These are phyloP conservation scores for Euphonia xanthogaster DNA, from an alignment of 2,797 vertebrate species.

Conservation along the genomic window DNA sequence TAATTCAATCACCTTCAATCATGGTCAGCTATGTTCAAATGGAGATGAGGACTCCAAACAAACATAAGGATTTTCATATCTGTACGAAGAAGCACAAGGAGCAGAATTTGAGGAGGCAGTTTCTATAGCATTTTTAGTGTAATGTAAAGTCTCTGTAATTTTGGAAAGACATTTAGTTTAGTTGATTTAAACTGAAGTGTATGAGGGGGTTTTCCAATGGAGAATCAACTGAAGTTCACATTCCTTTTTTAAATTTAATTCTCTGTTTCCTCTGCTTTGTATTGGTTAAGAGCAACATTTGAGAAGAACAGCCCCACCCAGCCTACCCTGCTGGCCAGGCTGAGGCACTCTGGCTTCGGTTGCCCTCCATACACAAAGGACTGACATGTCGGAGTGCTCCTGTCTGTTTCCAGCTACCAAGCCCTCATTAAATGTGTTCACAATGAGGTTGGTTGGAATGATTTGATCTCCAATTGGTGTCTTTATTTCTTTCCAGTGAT, in stretches of 20 bases:
- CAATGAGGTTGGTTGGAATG: neutral
- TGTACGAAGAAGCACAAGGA: neutral
- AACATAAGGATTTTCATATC: neutral
- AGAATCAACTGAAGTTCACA: neutral
- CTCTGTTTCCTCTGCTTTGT: neutral
- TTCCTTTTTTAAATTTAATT: neutral
- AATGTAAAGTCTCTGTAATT: neutral
- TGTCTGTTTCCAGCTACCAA: neutral
- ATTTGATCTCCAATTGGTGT: neutral
- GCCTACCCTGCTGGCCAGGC: neutral
- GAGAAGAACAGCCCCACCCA: neutral
- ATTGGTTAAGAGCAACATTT: neutral
- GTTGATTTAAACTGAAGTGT: neutral
- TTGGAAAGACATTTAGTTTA: neutral
- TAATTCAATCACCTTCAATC: neutral
- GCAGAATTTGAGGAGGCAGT: neutral
- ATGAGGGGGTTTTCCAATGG: fast-evolving
- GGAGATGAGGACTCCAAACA: neutral
- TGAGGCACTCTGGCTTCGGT: neutral
- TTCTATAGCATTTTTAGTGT: neutral
- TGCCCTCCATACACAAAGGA: neutral
- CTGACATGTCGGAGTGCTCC: neutral
- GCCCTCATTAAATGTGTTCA: neutral
- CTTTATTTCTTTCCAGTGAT: neutral
- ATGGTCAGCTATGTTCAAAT: fast-evolving